Evolutionary conservation across 2,113 vertebrate species (phyloP), one percentile per base, ranked within the genome.

Genomic region (Procavia capensis): DNA sequence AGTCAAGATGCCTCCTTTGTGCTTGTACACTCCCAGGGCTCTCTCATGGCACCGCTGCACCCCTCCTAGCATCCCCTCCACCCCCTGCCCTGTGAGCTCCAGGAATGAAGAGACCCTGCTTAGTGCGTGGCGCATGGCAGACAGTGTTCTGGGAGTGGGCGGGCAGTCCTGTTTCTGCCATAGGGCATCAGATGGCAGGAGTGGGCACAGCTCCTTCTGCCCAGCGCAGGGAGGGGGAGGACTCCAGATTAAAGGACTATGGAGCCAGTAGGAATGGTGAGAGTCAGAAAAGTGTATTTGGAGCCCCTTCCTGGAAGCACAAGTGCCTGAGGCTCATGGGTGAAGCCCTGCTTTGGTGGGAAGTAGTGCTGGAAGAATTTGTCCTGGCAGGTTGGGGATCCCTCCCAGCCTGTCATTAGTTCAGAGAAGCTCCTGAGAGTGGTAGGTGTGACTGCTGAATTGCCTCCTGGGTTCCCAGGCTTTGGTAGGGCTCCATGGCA

Each of bases 41-140:
- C 29, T 61, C 66, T 14, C 25, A 4, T 1, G 9, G 43, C 10
- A 14, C 3, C 6, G n/a, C 39, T 8, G 0, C 59, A 13, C 54
- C 8, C 7, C 2, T 39, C 70, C 81, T 24, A 5, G n/a, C 6
- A 10, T 29, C 25, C 17, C 25, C 41, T 41, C 6, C 19, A 34
- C 41, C 20, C 25, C 41, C 14, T 70, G 76, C 22, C 36, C 54
- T 22, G 6, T 2, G 82, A 39, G 3, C 25, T 16, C 45, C n/a
- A 2, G 31, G 39, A 13, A 24, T 36, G 27, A 63, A 47, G 70
- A 39, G 57, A 9, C 19, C 59, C 36, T 22, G 22, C 27, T n/a
- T 50, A 4, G 19, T 6, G 16, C 57, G 54, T 34, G 54, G 34
- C 11, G 31, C 31, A 0, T 3, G 47, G 59, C 0, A 50, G 89